Evolutionary conservation across 2,113 vertebrate species (phyloP).

Genomic region (Prochilodus magdalenae): DNA sequence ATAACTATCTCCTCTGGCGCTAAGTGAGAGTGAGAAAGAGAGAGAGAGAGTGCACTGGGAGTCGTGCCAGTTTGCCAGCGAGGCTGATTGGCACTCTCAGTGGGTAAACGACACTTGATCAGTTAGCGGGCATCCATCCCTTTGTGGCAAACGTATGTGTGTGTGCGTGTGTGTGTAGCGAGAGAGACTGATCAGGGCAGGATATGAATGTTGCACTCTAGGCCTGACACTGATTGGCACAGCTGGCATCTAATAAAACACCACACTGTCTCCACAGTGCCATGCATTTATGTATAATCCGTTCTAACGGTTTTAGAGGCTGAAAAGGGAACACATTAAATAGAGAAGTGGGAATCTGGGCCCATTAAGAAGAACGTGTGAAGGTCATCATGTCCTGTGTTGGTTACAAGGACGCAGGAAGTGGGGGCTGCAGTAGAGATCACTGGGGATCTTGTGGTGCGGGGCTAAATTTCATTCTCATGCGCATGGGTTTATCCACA

Average conservation of each 20-base stretch:
- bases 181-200: slow-evolving; percentile 27
- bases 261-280: slow-evolving; percentile 18
- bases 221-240: slow-evolving; percentile 58
- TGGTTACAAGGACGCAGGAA: too few species aligned
- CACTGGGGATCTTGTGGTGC: too few species aligned
- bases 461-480: too few species aligned
- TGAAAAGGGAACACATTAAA: slow-evolving; percentile 8
- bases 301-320: slow-evolving; percentile 21
- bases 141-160: slow-evolving; percentile 30
- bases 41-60: slow-evolving; percentile 43
- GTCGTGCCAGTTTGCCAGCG: slow-evolving; percentile 54
- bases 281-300: slow-evolving; percentile 43
- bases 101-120: slow-evolving; percentile 44
- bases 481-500: too few species aligned
- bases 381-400: not conserved
- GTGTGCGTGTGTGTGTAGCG: not conserved
- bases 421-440: too few species aligned
- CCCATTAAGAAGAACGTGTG: not conserved
- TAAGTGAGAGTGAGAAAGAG: slow-evolving; percentile 44
- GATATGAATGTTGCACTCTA: slow-evolving; percentile 48
- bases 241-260: slow-evolving; percentile 56
- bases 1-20: slow-evolving; percentile 59
- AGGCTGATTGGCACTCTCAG: slow-evolving; percentile 44
- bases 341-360: not conserved
- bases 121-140: slow-evolving; percentile 28